Percentiles rank a stretch among this genome's conserved stretches.
phyloP scores from a whole-genome alignment of 2,888 invertebrate genomes.

The Leptopilina syphax region DNA sequence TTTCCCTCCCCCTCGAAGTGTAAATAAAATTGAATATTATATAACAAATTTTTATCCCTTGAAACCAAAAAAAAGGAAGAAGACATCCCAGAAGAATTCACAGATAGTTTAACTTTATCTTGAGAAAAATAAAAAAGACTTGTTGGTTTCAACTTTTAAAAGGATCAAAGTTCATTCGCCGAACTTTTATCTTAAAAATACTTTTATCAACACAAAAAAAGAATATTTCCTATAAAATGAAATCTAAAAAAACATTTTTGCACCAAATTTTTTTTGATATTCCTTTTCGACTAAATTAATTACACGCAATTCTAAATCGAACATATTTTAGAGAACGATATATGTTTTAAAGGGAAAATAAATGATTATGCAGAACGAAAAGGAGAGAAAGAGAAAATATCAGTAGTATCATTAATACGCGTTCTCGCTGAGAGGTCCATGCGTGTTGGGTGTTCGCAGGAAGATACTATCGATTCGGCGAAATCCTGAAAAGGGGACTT shows the following conservation, averaged over 20 bases:
- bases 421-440: slow-evolving; percentile 49
- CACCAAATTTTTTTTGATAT: too few relatives aligned
- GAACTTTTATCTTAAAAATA: slow-evolving; percentile 9
- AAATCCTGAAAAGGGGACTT: slow-evolving; percentile 56
- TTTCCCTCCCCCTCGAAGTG: too few relatives aligned
- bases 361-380: slow-evolving; percentile 56
- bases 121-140: not conserved
- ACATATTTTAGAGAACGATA: not conserved
- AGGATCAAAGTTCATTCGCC: slow-evolving; percentile 12
- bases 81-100: not conserved
- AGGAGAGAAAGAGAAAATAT: slow-evolving; percentile 46
- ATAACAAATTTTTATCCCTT: not conserved
- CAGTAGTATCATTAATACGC: slow-evolving; percentile 56
- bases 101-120: not conserved
- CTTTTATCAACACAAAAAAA: not conserved
- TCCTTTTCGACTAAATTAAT: too few relatives aligned
- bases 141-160: slow-evolving; percentile 3
- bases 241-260: too few relatives aligned
- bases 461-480: slow-evolving; percentile 61
- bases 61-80: not conserved
- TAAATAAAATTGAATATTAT: not conserved
- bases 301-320: not conserved
- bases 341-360: slow-evolving; percentile 49
- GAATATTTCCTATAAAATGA: not conserved
- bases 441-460: slow-evolving; percentile 54